phyloP scores from a whole-genome alignment of 1,140 invertebrate genomes.

The Drosophila sproati region DNA sequence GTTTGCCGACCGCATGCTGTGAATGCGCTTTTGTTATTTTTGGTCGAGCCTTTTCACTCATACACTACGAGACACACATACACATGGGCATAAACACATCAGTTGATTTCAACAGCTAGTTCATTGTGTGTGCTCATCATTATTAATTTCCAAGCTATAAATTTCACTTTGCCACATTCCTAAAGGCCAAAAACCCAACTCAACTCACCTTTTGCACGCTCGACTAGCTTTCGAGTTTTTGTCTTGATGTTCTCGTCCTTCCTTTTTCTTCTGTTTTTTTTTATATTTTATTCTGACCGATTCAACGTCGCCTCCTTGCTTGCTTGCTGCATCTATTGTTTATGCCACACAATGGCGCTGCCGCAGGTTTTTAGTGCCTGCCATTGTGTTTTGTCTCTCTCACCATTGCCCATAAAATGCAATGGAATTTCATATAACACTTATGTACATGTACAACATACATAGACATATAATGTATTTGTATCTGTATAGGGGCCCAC shows the following conservation, averaged over 20 bases:
- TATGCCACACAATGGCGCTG: constrained; percentile 77
- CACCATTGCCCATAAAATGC: constrained; percentile 69
- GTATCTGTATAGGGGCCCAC: constrained; percentile 47
- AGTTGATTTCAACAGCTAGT: constrained; percentile 59
- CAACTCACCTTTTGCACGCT: constrained; percentile 71
- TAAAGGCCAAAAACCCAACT: constrained; percentile 60
- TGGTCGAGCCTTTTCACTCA: constrained; percentile 29
- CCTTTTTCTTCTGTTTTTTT: background rate
- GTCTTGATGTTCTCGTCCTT: background rate
- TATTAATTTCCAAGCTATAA: constrained; percentile 83
- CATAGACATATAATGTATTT: background rate
- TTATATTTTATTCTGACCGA: constrained; percentile 68
- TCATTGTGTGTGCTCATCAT: constrained; percentile 76
- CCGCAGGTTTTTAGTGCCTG: constrained; percentile 77
- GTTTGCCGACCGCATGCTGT: constrained; percentile 16
- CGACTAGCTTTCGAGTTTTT: constrained; percentile 59
- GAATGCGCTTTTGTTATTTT: constrained; percentile 50
- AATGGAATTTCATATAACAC: constrained; percentile 77
- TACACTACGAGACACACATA: constrained; percentile 15
- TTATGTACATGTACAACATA: constrained; percentile 15
- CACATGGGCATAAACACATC: constrained; percentile 29
- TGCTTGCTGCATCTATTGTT: constrained; percentile 74
- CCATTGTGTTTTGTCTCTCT: constrained; percentile 53
- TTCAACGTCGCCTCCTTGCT: constrained; percentile 44
- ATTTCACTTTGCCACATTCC: constrained; percentile 82